These are phyloP conservation scores for Tetranychus truncatus DNA, from an alignment of 2,888 invertebrate species.

Conservation along the genomic window DNA sequence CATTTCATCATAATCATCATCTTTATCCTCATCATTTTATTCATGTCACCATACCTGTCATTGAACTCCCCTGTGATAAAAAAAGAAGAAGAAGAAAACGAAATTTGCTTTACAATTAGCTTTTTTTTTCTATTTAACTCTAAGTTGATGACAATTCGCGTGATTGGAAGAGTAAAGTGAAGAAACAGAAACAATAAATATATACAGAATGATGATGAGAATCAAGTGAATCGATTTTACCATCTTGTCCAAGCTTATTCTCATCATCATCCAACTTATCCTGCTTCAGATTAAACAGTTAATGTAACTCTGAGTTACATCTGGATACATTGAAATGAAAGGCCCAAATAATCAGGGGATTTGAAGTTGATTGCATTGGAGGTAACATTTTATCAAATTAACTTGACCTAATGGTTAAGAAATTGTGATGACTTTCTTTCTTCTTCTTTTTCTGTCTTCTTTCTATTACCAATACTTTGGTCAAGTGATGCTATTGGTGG, in stretches of 20 bases:
- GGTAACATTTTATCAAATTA: neutral
- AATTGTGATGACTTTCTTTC: neutral
- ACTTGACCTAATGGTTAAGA: neutral
- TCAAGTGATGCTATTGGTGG: no score
- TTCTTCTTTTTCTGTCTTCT: neutral
- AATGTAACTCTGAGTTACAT: neutral
- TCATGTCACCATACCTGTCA: neutral
- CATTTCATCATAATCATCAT: neutral
- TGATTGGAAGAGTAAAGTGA: neutral
- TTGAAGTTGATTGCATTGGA: neutral
- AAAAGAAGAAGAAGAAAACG: neutral
- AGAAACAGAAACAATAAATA: conserved; percentile 2
- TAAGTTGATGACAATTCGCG: neutral
- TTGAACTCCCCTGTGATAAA: neutral
- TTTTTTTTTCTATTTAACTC: neutral
- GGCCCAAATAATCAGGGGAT: neutral
- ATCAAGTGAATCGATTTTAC: neutral
- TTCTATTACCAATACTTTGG: neutral
- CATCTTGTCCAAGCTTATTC: neutral
- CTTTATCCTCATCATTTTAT: neutral
- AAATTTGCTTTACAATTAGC: neutral
- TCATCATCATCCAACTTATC: neutral
- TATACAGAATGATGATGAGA: neutral
- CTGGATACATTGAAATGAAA: neutral
- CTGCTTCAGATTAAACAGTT: neutral